Conservation (phyloP, 2,113 vertebrate species). For the Halichoeres trimaculatus region DNA sequence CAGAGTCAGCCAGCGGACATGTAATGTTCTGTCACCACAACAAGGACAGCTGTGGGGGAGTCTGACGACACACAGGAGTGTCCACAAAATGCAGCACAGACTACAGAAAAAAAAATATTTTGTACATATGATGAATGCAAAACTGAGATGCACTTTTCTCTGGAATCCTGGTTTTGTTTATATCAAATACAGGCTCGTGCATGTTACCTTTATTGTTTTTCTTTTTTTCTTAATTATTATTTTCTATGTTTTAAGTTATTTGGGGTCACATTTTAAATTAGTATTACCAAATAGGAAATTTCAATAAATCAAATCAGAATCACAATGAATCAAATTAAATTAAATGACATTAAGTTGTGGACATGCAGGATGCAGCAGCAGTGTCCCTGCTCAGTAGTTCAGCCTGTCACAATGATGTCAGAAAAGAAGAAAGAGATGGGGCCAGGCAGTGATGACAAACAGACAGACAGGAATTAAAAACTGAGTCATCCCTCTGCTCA, state of each 20-base stretch:
- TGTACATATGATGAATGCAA: background rate
- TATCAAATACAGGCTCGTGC: too few species aligned
- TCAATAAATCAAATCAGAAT: too few species aligned
- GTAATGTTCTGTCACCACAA: slow-evolving; percentile 37
- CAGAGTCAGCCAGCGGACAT: slow-evolving; percentile 22
- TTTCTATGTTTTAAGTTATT: background rate
- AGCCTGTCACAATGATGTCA: background rate
- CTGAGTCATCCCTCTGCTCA: background rate
- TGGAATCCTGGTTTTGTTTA: too few species aligned
- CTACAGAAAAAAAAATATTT: background rate
- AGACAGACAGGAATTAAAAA: background rate
- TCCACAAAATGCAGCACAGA: background rate
- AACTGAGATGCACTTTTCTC: background rate
- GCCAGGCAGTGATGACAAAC: background rate
- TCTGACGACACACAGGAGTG: background rate
- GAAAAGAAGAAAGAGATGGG: background rate
- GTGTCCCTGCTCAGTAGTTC: background rate
- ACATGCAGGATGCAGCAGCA: background rate
- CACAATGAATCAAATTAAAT: too few species aligned
- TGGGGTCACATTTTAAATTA: background rate
- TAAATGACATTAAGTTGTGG: background rate
- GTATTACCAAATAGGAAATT: too few species aligned
- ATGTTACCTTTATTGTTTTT: too few species aligned
- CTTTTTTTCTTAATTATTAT: too few species aligned
- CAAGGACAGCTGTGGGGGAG: slow-evolving; percentile 4